Percentiles rank a stretch among this genome's conserved stretches.
Conservation (phyloP, 1,140 invertebrate species). For the Heterodera schachtii region DNA sequence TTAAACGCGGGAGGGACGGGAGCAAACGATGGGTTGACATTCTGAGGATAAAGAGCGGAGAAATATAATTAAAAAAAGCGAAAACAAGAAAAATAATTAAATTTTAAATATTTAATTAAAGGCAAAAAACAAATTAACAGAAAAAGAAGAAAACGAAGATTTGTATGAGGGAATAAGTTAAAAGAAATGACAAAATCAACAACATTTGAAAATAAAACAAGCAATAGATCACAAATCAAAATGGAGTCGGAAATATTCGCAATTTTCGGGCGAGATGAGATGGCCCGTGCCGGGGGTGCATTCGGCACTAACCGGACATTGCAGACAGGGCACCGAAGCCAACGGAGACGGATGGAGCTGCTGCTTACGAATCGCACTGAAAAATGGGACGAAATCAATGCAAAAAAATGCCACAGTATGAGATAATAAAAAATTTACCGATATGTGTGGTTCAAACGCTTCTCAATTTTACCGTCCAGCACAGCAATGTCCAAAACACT, state of each 20-base stretch:
- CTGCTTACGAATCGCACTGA: constrained; percentile 28
- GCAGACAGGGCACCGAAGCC: constrained; percentile 51
- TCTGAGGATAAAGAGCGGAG: not conserved
- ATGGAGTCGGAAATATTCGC: constrained; percentile 41
- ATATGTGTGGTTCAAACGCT: constrained; percentile 43
- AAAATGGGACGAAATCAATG: not conserved
- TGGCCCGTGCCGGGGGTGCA: constrained; percentile 42
- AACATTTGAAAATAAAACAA: not conserved
- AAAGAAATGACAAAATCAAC: not conserved
- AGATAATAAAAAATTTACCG: constrained; percentile 16
- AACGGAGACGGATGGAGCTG: constrained; percentile 30
- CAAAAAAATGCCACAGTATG: not conserved
- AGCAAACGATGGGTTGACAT: constrained; percentile 31
- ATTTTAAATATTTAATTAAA: not conserved
- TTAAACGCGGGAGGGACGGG: constrained; percentile 50
- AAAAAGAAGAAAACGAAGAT: not conserved
- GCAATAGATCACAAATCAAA: constrained; percentile 45
- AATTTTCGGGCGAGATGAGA: constrained; percentile 50
- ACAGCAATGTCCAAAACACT: constrained; percentile 50
- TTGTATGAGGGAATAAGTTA: not conserved
- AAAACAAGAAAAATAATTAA: not conserved
- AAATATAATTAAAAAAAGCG: not conserved
- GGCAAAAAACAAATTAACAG: not conserved
- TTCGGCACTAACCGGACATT: constrained; percentile 44
- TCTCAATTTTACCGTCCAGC: constrained; percentile 52